phyloP scores from a whole-genome alignment of 1,140 invertebrate genomes.

The Drosophila mauritiana region DNA sequence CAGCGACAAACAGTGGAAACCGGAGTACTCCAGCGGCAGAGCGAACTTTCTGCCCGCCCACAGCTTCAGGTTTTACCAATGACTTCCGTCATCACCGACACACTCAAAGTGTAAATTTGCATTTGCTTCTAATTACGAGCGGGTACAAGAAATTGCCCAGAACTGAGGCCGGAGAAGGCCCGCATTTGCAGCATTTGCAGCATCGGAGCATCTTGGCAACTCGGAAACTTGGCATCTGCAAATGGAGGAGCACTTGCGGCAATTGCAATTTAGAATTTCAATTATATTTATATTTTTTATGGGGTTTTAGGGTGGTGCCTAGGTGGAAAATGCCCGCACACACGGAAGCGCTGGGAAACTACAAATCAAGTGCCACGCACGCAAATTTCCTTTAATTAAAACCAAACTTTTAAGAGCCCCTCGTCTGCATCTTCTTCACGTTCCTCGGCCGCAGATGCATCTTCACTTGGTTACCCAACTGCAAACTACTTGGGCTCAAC shows the following conservation, averaged over 20 bases:
- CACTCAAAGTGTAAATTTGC: constrained; percentile 79
- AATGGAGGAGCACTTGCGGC: constrained; percentile 60
- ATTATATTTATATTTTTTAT: constrained; percentile 76
- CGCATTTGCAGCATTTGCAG: constrained; percentile 18
- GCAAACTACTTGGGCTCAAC: constrained; percentile 41
- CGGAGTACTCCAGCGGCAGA: background rate
- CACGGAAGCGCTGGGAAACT: constrained; percentile 67
- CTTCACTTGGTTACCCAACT: constrained; percentile 33
- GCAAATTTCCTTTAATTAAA: constrained; percentile 82
- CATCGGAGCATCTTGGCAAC: constrained; percentile 40
- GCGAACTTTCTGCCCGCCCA: constrained; percentile 41
- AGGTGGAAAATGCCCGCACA: constrained; percentile 19
- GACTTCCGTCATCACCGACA: constrained; percentile 75
- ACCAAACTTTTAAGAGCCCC: constrained; percentile 77
- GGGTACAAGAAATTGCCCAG: constrained; percentile 27
- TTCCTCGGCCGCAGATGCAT: constrained; percentile 39
- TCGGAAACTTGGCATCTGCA: constrained; percentile 55
- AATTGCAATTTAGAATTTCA: constrained; percentile 81
- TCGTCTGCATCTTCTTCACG: constrained; percentile 31
- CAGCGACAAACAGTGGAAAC: constrained; percentile 19
- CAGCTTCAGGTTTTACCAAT: constrained; percentile 71
- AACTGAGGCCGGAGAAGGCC: constrained; percentile 13
- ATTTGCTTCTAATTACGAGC: constrained; percentile 78
- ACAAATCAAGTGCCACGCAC: constrained; percentile 80
- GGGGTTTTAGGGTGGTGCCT: constrained; percentile 15